A percentile compares a stretch with the other conserved stretches of the same genome.
Evolutionary conservation across 2,113 vertebrate species (phyloP).

Genomic region (Reinhardtius hippoglossoides): DNA sequence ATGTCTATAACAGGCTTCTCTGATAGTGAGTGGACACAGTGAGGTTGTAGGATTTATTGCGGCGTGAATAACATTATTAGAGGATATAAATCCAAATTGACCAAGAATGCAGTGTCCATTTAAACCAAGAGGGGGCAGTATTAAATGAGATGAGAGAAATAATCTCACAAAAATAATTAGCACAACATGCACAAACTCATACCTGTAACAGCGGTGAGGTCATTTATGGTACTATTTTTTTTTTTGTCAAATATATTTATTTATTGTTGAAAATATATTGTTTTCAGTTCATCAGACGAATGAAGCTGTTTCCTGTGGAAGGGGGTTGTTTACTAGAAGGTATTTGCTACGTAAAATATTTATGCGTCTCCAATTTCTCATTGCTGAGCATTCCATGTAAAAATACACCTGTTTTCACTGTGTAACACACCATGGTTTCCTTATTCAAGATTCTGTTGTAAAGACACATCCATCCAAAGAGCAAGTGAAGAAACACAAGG

Average conservation of each 20-base stretch:
- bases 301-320: background rate
- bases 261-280: background rate
- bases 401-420: background rate
- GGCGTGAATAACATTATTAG: background rate
- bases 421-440: background rate
- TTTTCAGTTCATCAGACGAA: background rate
- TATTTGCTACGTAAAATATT: background rate
- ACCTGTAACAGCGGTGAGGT: background rate
- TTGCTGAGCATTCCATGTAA: background rate
- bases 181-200: slow-evolving; percentile 12
- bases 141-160: background rate
- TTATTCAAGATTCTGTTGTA: background rate
- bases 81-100: slow-evolving; percentile 1
- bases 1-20: slow-evolving; percentile 4
- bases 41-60: background rate
- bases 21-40: background rate
- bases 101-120: slow-evolving; percentile 14
- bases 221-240: background rate
- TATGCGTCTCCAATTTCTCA: background rate
- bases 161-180: background rate
- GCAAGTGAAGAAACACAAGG: background rate
- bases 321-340: background rate
- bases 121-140: background rate
- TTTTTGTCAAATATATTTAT: background rate
- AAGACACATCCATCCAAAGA: background rate